Base-by-base conservation (phyloP, 2,113 vertebrate genomes). In the Heterotilapia buettikoferi region DNA sequence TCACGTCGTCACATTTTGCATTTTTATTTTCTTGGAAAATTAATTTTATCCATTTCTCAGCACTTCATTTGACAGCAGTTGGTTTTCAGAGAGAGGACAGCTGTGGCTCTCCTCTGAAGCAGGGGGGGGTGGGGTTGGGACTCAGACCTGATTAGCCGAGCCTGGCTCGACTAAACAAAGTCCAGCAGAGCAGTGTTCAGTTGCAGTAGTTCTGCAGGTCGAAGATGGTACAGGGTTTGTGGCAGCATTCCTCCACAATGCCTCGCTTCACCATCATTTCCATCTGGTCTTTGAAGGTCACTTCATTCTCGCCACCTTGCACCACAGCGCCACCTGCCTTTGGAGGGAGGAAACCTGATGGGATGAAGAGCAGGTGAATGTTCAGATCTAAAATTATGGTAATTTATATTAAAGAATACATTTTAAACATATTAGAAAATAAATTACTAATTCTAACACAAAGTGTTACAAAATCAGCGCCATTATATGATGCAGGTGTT, bases 121-220 rank as follows among this genome's bases (percentile, higher is more conserved):
- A 0, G 7, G n/a, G 26, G 0, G 36, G 45, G 7, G 4, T 0
- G 16, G 26, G 10, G 54, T n/a, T 1, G 5, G 14, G 59, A 9
- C 24, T 18, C 18, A 21, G 50, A 45, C 45, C n/a, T 3, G 12
- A 29, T 68, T 81, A 83, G 80, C 79, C 24, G n/a, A 57, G 29
- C 84, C 50, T 38, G 5, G 45, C 31, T 31, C 38, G 4, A 54
- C 68, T 16, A 57, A 29, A 12, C 73, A 1, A 13, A 9, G 33
- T 85, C 16, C 24, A 31, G 66, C 47, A 4, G 36, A 13, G 29
- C 47, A n/a, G 18, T 1, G 66, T 29, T 96, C 96, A 98, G 95
- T 98, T 98, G 94, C 98, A 99, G 97, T 99, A 99, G 90, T 96
- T 98, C 93, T 98, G 97, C 93, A 99, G 96, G 52, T 98, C 97